A percentile compares a stretch with the other conserved stretches of the same genome.
Evolutionary conservation across 2,113 vertebrate genomes (phyloP).

Genomic region (Ibidorhyncha struthersii): DNA sequence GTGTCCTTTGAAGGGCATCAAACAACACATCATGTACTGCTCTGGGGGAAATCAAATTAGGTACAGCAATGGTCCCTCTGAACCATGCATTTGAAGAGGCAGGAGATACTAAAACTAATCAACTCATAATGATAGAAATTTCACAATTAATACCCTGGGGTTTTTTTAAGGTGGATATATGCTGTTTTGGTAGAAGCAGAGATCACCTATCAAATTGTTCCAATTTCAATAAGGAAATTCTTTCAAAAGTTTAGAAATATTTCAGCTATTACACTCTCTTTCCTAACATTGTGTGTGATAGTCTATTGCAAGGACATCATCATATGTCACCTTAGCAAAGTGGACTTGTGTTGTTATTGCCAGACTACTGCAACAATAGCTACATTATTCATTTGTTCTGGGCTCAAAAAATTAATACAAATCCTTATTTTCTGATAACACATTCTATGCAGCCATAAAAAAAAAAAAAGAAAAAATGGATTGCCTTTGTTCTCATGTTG

Average conservation of each 20-base stretch:
- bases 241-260: neutral
- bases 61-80: conserved; percentile 48
- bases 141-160: conserved; percentile 23
- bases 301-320: neutral
- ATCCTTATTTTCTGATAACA: neutral
- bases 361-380: neutral
- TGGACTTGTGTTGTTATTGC: neutral
- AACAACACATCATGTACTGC: conserved; percentile 79
- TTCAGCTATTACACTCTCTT: neutral
- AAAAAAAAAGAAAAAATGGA: neutral
- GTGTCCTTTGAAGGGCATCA: conserved; percentile 84
- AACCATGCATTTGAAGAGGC: conserved; percentile 66
- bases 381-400: neutral
- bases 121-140: conserved; percentile 15
- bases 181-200: neutral
- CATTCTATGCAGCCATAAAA: neutral
- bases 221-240: neutral
- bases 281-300: neutral
- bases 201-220: neutral
- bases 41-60: conserved; percentile 79
- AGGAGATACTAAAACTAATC: conserved; percentile 51
- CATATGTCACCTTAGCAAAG: neutral
- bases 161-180: neutral
- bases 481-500: neutral
- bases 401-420: neutral